Base-by-base conservation (phyloP, 2,888 invertebrate genomes). In the Himalopsyche tibetana region DNA sequence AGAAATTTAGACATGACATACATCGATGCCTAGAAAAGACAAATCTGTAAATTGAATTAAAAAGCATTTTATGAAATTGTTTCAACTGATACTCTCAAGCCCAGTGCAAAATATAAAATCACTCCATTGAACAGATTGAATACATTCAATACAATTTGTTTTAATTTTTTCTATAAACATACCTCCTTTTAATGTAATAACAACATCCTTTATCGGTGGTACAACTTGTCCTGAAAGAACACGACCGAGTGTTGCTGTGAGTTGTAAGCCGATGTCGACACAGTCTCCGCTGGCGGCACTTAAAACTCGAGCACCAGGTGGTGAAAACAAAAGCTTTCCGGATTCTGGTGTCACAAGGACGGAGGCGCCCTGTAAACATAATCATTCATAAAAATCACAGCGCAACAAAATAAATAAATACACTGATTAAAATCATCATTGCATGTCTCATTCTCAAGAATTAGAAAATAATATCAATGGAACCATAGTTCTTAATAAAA, bases 251-350 rank as follows among this genome's bases (percentile, higher is more conserved):
- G 91, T 90, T 2, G 96, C 97, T 15, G 92, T 91, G 90, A 97
- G 94, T 82, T 92, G 91, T 8, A 95, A 94, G 5, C 95, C 95
- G 87, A 94, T 93, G 89, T 94, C 92, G 88, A 94, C 93, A 91
- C 97, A 98, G 89, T 96, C 95, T 83, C 94, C 94, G 8, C 94
- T 92, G 6, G 94, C 92, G 0, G 96, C 95, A 2, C 94, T 93
- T 56, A 96, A 91, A 84, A 94, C 93, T 84, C 94, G 92, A 45
- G 94, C 92, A 4, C 93, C 92, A 0, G 96, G 95, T 2, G 96
- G 96, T 86, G 93, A 93, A 91, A 98, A 97, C 88, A 98, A 93
- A 89, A 97, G 94, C 83, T 94, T 92, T 84, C 95, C 94, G 0
- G 97, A 97, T 85, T 94, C 91, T 0, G 97, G 97, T 0, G 94